Percentiles rank a stretch among this genome's conserved stretches.
Conservation (phyloP, 2,888 invertebrate species). For the Teleogryllus oceanicus region DNA sequence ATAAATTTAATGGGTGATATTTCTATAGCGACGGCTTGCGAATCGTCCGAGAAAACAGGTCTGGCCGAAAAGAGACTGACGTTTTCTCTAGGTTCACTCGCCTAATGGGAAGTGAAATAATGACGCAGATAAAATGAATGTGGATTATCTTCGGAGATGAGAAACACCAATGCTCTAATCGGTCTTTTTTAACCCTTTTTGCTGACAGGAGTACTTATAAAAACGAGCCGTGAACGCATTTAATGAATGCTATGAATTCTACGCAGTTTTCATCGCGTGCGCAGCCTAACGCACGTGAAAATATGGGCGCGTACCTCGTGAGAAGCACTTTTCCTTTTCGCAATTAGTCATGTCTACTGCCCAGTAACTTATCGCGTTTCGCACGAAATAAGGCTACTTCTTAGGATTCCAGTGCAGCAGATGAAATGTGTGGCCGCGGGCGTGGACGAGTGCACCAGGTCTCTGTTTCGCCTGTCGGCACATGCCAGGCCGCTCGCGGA, state of each 20-base stretch:
- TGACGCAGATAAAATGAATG: background rate
- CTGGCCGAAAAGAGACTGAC: background rate
- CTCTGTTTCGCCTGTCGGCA: too few relatives aligned
- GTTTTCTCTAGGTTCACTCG: background rate
- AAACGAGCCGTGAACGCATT: background rate
- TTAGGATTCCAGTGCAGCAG: too few relatives aligned
- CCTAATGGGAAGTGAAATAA: slow-evolving; percentile 1
- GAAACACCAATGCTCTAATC: background rate
- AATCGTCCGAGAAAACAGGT: background rate
- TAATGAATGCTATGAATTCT: background rate
- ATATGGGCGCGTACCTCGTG: background rate
- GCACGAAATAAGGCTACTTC: too few relatives aligned
- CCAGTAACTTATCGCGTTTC: too few relatives aligned
- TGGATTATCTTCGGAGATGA: background rate
- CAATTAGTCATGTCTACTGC: too few relatives aligned
- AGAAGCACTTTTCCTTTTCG: background rate
- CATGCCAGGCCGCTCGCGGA: too few relatives aligned
- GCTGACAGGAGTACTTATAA: background rate
- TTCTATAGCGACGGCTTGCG: background rate
- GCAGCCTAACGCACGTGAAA: background rate
- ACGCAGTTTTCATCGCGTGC: background rate
- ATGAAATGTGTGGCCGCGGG: too few relatives aligned
- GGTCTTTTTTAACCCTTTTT: background rate
- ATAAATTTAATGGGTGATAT: background rate
- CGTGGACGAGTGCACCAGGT: too few relatives aligned